phyloP scores from a whole-genome alignment of 2,888 invertebrate genomes.

The Acronicta leporina region DNA sequence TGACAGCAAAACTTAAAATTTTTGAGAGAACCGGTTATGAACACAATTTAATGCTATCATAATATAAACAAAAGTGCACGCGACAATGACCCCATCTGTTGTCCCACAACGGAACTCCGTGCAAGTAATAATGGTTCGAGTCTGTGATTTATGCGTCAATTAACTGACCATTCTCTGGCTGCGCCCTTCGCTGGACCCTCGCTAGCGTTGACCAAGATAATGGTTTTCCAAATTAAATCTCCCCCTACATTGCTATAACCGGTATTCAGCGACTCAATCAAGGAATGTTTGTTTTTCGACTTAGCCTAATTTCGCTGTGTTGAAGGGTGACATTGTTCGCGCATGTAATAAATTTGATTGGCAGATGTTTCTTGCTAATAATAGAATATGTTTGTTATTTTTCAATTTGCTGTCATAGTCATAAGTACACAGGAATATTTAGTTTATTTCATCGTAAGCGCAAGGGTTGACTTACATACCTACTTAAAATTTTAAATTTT shows the following conservation, averaged over 20 bases:
- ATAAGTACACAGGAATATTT: too few species aligned
- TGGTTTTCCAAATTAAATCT: constrained; percentile 80
- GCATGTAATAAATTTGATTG: constrained; percentile 67
- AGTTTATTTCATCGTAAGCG: too few species aligned
- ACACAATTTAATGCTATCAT: constrained; percentile 65
- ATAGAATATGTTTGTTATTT: constrained; percentile 67
- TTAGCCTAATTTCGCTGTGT: constrained; percentile 74
- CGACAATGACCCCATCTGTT: constrained; percentile 79
- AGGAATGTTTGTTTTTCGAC: constrained; percentile 83
- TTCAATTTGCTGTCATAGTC: constrained; percentile 59
- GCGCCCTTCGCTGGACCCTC: constrained; percentile 57
- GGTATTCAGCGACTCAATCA: constrained; percentile 80
- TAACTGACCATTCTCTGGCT: constrained; percentile 82
- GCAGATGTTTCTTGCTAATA: constrained; percentile 72
- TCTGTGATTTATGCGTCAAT: constrained; percentile 85
- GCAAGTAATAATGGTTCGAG: constrained; percentile 66
- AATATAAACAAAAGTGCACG: constrained; percentile 69
- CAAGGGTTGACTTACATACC: too few species aligned
- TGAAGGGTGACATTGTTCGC: constrained; percentile 65
- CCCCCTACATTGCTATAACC: constrained; percentile 69
- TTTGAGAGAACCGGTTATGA: constrained; percentile 70
- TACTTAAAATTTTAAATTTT: too few species aligned
- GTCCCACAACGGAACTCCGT: constrained; percentile 66
- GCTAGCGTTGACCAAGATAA: constrained; percentile 61
- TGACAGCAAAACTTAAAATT: constrained; percentile 63